These are phyloP conservation scores for Galaxias olidus DNA, from an alignment of 2,797 vertebrate species.

Conservation along the genomic window DNA sequence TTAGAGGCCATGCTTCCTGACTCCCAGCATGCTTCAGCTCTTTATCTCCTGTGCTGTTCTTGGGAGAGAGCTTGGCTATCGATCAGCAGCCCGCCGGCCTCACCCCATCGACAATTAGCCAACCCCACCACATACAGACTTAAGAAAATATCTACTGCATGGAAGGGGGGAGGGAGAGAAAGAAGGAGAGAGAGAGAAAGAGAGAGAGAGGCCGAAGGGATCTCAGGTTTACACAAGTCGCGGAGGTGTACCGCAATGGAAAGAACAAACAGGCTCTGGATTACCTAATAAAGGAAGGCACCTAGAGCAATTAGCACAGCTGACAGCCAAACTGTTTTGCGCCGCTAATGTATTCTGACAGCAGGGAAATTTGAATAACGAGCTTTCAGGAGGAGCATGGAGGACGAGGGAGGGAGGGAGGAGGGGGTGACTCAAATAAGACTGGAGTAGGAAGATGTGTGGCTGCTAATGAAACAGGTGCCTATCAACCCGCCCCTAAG, in stretches of 20 bases:
- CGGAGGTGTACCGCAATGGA: constrained; percentile 54
- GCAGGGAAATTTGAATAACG: constrained; percentile 83
- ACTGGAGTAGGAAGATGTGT: constrained; percentile 59
- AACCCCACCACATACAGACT: not conserved
- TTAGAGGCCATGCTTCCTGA: constrained; percentile 27
- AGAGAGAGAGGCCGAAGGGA: constrained; percentile 27
- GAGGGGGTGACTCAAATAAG: constrained; percentile 11
- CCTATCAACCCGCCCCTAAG: constrained; percentile 61
- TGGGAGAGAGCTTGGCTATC: constrained; percentile 56
- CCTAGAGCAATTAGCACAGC: constrained; percentile 80
- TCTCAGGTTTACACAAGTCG: constrained; percentile 64
- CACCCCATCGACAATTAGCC: constrained; percentile 50
- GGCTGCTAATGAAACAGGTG: constrained; percentile 79
- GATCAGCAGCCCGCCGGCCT: constrained; percentile 55
- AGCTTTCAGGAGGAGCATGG: constrained; percentile 66
- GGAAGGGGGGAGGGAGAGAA: not conserved
- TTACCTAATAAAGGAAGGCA: constrained; percentile 79
- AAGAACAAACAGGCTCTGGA: constrained; percentile 69
- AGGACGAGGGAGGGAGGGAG: constrained; percentile 27
- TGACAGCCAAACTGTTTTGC: constrained; percentile 76
- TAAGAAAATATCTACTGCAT: not conserved
- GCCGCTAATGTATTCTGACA: constrained; percentile 80
- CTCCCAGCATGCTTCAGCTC: constrained; percentile 55
- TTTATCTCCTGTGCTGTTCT: constrained; percentile 63
- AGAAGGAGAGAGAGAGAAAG: constrained; percentile 25